Evolutionary conservation across 2,888 invertebrate genomes (phyloP), one percentile per base, ranked within the genome.

Genomic region (Carcina quercana): DNA sequence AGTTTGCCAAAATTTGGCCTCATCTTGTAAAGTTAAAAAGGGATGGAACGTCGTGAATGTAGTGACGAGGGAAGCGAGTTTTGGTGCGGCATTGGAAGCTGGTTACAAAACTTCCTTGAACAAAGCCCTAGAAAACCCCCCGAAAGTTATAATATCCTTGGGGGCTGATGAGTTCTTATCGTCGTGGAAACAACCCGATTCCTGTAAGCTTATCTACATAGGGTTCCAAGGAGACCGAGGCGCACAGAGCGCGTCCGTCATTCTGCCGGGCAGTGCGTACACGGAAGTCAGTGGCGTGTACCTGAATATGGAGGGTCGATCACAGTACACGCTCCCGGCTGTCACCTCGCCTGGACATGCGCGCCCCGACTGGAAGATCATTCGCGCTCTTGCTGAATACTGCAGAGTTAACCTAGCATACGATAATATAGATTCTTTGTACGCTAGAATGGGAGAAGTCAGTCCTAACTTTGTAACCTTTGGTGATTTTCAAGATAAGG

Each of bases 141-240:
- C 95, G 0, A 89, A 90, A 58, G 88, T 98, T 13, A 64, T 99
- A 3, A 94, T 93, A 68, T 85, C 98, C 32, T 79, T 99, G 33
- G 98, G 98, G 19, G 97, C 98, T 21, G 99, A 99, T 70, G 93
- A 94, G 50, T 88, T 91, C 32, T 87, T 90, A 28, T 86, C 97
- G 42, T 88, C 88, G 2, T 89, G 90, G 58, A 86, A 87, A 17
- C 92, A 96, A 53, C 85, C 97, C 25, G 87, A 89, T 1, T 88
- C 89, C 56, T 91, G 93, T 42, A 92, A 90, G 44, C 86, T 99
- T 22, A 90, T 99, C 47, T 99, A 99, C 53, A 48, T 71, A 87
- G 95, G 96, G 34, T 97, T 96, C 73, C 98, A 98, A 78, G 99
- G 99, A 32, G 98, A 99, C 63, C 86, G 85, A 33, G 98, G 98